Evolutionary conservation across 2,888 invertebrate species (phyloP).

Genomic region (Hydroisotoma schaefferi): DNA sequence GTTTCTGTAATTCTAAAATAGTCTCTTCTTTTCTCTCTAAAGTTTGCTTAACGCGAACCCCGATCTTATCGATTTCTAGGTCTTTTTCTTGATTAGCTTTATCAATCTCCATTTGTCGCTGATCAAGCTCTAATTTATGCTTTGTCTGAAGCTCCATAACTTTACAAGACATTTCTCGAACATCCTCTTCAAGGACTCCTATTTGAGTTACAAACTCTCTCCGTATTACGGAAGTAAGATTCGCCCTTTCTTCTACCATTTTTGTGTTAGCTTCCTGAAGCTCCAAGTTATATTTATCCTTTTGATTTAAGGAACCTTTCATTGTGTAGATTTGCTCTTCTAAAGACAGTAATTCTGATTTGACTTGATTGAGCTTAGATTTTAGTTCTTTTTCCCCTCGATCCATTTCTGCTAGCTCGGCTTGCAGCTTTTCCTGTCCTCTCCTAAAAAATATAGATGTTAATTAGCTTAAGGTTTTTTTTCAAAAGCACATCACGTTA

Average conservation of each 20-base stretch:
- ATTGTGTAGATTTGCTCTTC: conserved; percentile 62
- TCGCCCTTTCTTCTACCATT: conserved; percentile 58
- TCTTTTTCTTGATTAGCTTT: conserved; percentile 54
- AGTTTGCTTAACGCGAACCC: conserved; percentile 70
- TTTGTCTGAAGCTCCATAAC: conserved; percentile 45
- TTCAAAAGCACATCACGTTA: not conserved
- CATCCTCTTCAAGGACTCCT: conserved; percentile 54
- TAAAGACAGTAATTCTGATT: conserved; percentile 62
- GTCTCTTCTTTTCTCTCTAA: conserved; percentile 75
- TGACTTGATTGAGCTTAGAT: conserved; percentile 64
- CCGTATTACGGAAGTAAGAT: conserved; percentile 60
- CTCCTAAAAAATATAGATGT: conserved; percentile 56
- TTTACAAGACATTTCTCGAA: conserved; percentile 33
- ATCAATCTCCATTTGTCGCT: conserved; percentile 37
- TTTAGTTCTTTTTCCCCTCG: conserved; percentile 65
- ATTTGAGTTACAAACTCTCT: conserved; percentile 64
- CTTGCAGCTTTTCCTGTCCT: conserved; percentile 71
- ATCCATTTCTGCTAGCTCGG: conserved; percentile 66
- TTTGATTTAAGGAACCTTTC: conserved; percentile 62
- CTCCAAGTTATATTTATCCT: conserved; percentile 58
- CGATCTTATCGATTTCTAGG: conserved; percentile 51
- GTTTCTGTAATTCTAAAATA: conserved; percentile 67
- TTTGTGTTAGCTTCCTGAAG: conserved; percentile 63
- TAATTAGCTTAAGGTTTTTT: not conserved
- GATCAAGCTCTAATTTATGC: conserved; percentile 44